Evolutionary conservation across 2,113 vertebrate species (phyloP), one percentile per base, ranked within the genome.

Genomic region (Callipepla californica): DNA sequence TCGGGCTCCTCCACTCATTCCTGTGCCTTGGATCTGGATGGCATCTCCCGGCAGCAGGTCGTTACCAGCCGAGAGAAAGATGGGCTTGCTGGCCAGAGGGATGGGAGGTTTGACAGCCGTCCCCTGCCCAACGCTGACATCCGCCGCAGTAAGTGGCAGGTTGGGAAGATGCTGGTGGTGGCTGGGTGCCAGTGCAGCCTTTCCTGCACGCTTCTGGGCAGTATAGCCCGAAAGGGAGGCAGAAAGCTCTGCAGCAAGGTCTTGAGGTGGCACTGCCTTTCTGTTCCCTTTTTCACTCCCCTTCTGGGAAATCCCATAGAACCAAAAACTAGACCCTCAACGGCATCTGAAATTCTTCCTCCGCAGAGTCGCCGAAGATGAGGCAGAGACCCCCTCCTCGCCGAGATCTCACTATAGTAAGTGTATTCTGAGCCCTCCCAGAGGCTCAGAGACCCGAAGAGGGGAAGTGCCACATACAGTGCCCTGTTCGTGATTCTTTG

Each of bases 321-420:
- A 80, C 48, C 42, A 76, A 77, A 74, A 58, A 28, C 48, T 63
- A 85, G 45, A 79, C 50, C 26, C 6, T 59, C 26, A 92, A 18
- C 78, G 55, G 50, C 68, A 62, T 38, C n/a, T 88, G 75, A 19
- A 93, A 91, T 95, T 36, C 2, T 97, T 94, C 95, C 55, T 93
- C 85, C 53, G 30, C 96, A 99, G 99, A 99, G 95, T 98, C 98
- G 7, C 98, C 98, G 63, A 99, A 98, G 96, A 97, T 97, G 89
- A 98, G 99, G 96, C 99, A 99, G 96, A 98, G 99, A 95, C 99
- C 98, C 19, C 99, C 99, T 92, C 99, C 99, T 87, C 98, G 99
- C 66, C 98, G 99, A 94, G 99, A 99, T 95, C 99, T 99, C 82
- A 99, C 99, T 90, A 99, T 99, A 83, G 99, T 99, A 98, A 98